Conservation (phyloP, 2,797 vertebrate genomes). For the Sphenopsis melanotis region DNA sequence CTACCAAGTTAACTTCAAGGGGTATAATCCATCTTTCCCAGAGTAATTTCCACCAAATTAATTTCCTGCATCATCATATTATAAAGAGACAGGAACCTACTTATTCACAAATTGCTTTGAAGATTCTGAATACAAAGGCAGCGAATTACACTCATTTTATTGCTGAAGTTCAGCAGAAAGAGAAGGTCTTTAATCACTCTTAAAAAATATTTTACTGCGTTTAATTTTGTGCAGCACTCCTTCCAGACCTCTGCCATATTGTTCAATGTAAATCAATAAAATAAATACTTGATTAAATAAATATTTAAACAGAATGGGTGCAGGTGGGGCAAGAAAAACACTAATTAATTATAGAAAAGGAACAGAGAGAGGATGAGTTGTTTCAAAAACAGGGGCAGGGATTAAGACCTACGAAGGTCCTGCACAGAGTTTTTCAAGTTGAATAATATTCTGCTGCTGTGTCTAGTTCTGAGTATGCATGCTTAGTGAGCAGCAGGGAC, state of each 20-base stretch:
- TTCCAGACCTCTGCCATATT: background rate
- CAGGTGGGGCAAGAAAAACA: background rate
- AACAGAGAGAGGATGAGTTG: background rate
- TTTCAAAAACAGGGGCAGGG: background rate
- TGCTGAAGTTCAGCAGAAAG: background rate
- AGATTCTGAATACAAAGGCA: background rate
- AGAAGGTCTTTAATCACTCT: background rate
- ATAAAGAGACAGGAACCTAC: background rate
- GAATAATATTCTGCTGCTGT: background rate
- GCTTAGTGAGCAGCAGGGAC: background rate
- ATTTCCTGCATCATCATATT: background rate
- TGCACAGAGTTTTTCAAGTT: background rate
- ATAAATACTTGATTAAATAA: background rate
- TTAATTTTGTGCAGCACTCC: background rate
- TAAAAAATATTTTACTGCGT: background rate
- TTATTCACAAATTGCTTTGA: conserved; percentile 6
- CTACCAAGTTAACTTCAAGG: background rate
- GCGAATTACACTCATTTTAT: background rate
- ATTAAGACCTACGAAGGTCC: background rate
- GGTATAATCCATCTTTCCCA: background rate
- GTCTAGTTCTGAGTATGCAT: background rate
- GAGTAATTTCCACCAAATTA: background rate
- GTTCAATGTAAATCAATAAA: background rate
- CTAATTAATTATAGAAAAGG: background rate
- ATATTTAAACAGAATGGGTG: background rate